A percentile compares a stretch with the other conserved stretches of the same genome.
Conservation (phyloP, 92 coral and sea anemone species). For the Porites divaricata region DNA sequence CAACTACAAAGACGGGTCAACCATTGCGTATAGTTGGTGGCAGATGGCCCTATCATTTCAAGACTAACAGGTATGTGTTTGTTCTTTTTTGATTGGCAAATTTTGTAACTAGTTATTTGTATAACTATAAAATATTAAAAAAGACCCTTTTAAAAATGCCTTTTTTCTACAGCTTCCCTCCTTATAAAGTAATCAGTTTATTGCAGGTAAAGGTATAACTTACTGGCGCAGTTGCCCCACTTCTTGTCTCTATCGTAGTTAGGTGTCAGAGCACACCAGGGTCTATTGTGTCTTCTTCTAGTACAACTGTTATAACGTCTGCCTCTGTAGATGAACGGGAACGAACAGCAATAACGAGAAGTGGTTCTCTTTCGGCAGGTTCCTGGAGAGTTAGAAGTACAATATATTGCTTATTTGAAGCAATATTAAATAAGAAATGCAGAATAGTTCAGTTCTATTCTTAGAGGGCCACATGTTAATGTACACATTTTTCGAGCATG, state of each 20-base stretch:
- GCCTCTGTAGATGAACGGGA: slow-evolving; percentile 57
- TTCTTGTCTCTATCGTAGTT: slow-evolving; percentile 46
- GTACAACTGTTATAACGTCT: slow-evolving; percentile 42
- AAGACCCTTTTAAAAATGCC: not conserved
- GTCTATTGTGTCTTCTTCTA: slow-evolving; percentile 24
- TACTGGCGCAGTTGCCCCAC: slow-evolving; percentile 48
- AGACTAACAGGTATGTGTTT: no score
- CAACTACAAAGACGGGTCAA: no score
- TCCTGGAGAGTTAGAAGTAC: slow-evolving; percentile 11
- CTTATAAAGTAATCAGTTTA: no score
- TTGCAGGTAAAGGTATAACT: not conserved
- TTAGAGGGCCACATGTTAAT: no score
- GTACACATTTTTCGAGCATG: no score
- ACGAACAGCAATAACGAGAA: slow-evolving; percentile 41
- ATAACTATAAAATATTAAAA: no score
- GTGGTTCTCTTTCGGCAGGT: slow-evolving; percentile 35
- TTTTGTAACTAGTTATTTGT: no score
- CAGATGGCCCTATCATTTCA: no score
- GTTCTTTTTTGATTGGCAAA: no score
- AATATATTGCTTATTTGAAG: not conserved
- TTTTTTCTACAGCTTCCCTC: not conserved
- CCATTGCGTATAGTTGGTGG: no score
- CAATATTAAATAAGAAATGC: not conserved
- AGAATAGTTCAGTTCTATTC: no score
- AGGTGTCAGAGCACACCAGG: slow-evolving; percentile 53